phyloP scores from a whole-genome alignment of 2,888 invertebrate species.

The Podabrus alpinus region DNA sequence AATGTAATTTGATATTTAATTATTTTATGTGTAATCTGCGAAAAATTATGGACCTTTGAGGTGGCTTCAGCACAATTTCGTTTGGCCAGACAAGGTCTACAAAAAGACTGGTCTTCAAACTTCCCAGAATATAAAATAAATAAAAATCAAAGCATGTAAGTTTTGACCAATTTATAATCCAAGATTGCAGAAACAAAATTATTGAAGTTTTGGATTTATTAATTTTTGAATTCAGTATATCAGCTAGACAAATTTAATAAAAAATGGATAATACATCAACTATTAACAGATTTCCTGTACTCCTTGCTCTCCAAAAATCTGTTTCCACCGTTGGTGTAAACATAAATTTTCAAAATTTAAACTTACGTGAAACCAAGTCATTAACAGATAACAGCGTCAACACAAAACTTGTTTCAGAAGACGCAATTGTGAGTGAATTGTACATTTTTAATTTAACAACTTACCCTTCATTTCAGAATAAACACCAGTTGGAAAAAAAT shows the following conservation, averaged over 20 bases:
- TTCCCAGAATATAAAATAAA: no score
- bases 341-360: constrained; percentile 18
- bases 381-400: constrained; percentile 38
- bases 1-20: no score
- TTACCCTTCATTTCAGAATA: neutral
- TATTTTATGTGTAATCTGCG: no score
- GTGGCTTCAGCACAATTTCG: no score
- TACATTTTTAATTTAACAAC: neutral
- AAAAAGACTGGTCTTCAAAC: no score
- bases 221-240: neutral
- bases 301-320: constrained; percentile 19
- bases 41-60: no score
- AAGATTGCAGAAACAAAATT: neutral
- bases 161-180: neutral
- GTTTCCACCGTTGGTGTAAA: constrained; percentile 35
- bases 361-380: constrained; percentile 38
- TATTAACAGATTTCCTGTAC: neutral
- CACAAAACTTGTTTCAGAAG: constrained; percentile 13
- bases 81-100: no score
- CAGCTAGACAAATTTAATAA: neutral
- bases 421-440: neutral
- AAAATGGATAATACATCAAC: neutral
- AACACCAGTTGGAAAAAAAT: constrained; percentile 10
- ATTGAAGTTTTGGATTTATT: neutral
- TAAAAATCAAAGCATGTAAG: no score